Base-by-base conservation (phyloP, 2,888 invertebrate species). In the Campoplex nolae region DNA sequence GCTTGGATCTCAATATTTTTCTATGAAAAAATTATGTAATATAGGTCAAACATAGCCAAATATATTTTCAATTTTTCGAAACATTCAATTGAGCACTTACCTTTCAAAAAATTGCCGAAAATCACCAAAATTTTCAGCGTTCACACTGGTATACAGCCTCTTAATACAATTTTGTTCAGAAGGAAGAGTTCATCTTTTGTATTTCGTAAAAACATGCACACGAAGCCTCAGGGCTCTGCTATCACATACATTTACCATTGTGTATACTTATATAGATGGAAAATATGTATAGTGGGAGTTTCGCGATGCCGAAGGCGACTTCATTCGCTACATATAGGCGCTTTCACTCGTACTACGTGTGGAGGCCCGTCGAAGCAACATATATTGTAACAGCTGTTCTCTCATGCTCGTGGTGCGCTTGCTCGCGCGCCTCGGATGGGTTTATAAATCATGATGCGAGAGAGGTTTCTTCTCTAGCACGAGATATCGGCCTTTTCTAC, bases 401-500 rank as follows among this genome's bases (percentile, higher is more conserved):
- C 81, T 78, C 84, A 81, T 86, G 86, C 80, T 86, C 86, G 28
- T 83, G 83, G 62, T 79, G 62, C 83, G 23, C 23, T 86, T 80
- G 73, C 80, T 74, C 75, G 68, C 54, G 75, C 75, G 45, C 75
- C 35, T 48, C 48, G 58, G 84, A 86, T 86, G 77, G 84, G 74
- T 87, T 87, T 87, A 87, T 87, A 87, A 87, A 87, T 87, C 86
- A 87, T 84, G 83, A 77, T 58, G 45, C 54, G 58, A 58, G 82
- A 82, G 67, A 67, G 58, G 71, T 71, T 71, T 16, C 71, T 80
- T 71, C 62, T 58, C 80, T 62, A 73, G 80, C 48, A 58, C 62
- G 45, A 71, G 71, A 58, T 23, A 23, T 38, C 51, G 28, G 32
- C 67, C 51, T 67, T 51, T 67, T 32, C 62, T 51, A 45, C 7